These are phyloP conservation scores for Mamestra configurata DNA, from an alignment of 1,140 invertebrate genomes.

Conservation along the genomic window DNA sequence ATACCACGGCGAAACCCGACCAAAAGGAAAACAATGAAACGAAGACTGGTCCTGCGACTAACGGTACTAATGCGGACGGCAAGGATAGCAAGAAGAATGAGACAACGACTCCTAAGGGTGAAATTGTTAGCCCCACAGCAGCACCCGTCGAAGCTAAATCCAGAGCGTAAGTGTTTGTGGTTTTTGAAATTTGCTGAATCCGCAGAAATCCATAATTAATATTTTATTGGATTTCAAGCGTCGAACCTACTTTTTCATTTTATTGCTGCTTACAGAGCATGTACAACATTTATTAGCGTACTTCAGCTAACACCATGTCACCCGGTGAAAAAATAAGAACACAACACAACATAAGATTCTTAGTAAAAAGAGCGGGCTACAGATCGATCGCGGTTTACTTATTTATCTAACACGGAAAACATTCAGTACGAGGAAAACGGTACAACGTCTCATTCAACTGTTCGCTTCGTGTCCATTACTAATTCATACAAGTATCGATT, in stretches of 20 bases:
- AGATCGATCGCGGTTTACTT: background rate
- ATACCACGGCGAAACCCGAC: background rate
- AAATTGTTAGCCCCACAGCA: conserved; percentile 8
- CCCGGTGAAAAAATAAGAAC: too few species aligned
- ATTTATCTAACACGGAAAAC: conserved; percentile 13
- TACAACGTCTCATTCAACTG: conserved; percentile 6
- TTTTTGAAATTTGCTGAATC: conserved; percentile 10
- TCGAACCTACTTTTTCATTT: too few species aligned
- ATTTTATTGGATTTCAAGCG: too few species aligned
- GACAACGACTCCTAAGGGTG: conserved; percentile 20
- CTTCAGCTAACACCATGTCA: too few species aligned
- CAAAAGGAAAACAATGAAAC: background rate
- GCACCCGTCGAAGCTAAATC: conserved; percentile 26
- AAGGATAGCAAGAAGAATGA: conserved; percentile 6
- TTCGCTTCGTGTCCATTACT: conserved; percentile 14
- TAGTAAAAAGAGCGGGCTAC: background rate
- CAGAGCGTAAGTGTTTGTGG: conserved; percentile 41
- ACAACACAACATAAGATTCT: background rate
- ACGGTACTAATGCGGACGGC: conserved; percentile 12
- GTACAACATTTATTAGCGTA: too few species aligned
- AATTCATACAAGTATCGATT: conserved; percentile 38
- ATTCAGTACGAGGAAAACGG: background rate
- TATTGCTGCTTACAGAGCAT: too few species aligned
- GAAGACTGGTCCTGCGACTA: background rate
- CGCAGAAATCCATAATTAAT: too few species aligned